Percentiles rank a stretch among this genome's conserved stretches.
These are phyloP conservation scores for Micrastur ruficollis DNA, from an alignment of 2,797 vertebrate species.

Conservation along the genomic window DNA sequence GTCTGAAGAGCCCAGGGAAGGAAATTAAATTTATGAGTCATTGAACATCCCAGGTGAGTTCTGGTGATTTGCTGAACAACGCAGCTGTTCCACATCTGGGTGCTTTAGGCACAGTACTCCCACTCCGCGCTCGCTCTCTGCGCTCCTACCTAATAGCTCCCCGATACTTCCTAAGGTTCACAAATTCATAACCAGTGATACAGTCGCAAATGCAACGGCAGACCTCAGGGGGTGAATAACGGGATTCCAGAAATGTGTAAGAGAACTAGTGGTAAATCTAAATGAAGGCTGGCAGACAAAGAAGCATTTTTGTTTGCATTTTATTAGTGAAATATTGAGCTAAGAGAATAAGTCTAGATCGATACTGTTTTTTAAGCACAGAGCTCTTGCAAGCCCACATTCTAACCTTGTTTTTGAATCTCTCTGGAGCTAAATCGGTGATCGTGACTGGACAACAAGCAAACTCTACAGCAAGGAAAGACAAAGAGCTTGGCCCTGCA, in stretches of 20 bases:
- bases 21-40: slow-evolving; percentile 23
- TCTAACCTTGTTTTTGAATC: neutral
- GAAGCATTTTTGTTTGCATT: neutral
- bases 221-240: neutral
- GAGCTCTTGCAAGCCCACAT: neutral
- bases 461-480: neutral
- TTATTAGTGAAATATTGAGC: neutral
- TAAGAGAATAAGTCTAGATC: neutral
- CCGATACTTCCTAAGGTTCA: neutral
- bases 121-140: neutral
- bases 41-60: slow-evolving; percentile 22
- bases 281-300: neutral
- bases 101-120: neutral
- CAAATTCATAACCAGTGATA: neutral
- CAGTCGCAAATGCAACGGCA: neutral
- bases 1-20: neutral
- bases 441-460: neutral
- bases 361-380: neutral
- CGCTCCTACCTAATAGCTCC: neutral
- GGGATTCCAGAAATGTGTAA: neutral
- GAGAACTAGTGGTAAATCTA: neutral
- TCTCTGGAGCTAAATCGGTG: neutral
- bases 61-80: neutral
- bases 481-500: neutral
- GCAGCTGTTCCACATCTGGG: neutral